Percentiles rank a stretch among this genome's conserved stretches.
These are phyloP conservation scores for Drosophila murphyi DNA, from an alignment of 1,140 invertebrate genomes.

Conservation along the genomic window DNA sequence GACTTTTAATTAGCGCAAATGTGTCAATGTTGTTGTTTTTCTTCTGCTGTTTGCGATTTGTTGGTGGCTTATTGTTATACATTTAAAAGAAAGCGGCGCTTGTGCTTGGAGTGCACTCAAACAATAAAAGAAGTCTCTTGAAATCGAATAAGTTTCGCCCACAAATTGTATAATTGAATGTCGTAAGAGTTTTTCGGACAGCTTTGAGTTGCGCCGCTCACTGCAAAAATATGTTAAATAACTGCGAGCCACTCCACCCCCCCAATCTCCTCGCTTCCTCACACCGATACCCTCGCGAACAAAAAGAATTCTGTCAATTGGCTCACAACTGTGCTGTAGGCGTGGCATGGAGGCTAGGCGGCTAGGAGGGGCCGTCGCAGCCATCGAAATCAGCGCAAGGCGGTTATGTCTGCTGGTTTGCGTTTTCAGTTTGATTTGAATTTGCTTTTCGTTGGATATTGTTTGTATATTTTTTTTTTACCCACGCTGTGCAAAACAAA, in stretches of 20 bases:
- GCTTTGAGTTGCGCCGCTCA: neutral
- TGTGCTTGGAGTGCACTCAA: slow-evolving; percentile 46
- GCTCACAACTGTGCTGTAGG: slow-evolving; percentile 9
- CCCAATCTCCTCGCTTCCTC: neutral
- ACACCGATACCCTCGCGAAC: neutral
- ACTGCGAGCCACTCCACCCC: neutral
- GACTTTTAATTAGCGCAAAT: slow-evolving; percentile 73
- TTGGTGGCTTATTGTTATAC: slow-evolving; percentile 17
- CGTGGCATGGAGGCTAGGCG: slow-evolving; percentile 20
- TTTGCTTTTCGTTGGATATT: slow-evolving; percentile 11
- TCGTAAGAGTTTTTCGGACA: slow-evolving; percentile 54
- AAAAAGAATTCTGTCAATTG: slow-evolving; percentile 33
- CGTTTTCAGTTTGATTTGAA: slow-evolving; percentile 21
- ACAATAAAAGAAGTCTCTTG: slow-evolving; percentile 38
- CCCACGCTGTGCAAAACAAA: slow-evolving; percentile 74
- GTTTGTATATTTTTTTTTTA: slow-evolving; percentile 48
- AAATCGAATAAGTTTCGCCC: slow-evolving; percentile 49
- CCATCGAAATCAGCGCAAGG: slow-evolving; percentile 52
- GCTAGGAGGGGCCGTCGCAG: slow-evolving; percentile 43
- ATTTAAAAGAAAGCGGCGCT: slow-evolving; percentile 74
- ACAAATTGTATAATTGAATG: slow-evolving; percentile 69
- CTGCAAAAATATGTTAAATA: slow-evolving; percentile 16
- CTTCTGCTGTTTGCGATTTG: neutral
- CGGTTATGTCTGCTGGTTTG: slow-evolving; percentile 30
- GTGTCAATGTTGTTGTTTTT: slow-evolving; percentile 31